Base-by-base conservation (phyloP, 2,797 vertebrate species). In the Halcyon chelicuti region DNA sequence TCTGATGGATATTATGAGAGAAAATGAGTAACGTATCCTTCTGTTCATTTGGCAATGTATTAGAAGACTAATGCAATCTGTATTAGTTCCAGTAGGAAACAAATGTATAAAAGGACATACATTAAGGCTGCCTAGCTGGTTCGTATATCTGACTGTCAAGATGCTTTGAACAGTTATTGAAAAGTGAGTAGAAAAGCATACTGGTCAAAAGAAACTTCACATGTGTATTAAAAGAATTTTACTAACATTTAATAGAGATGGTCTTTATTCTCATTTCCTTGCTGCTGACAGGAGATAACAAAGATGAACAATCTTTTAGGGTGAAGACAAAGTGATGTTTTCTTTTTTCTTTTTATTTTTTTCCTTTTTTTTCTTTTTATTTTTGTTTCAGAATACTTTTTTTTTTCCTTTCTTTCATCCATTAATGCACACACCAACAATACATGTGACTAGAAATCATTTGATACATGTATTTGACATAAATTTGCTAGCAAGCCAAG, bases 401-500 rank as follows among this genome's bases (percentile, higher is more conserved):
- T 72, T 80, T 79, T 61, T 8, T 16, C 44, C 10, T 68, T 84
- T 78, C 33, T 65, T 93, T 77, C 35, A 6, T 65, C 62, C 16
- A 28, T 72, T 86, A 52, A 75, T 0, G 44, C 49, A 73, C 4
- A 2, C 14, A 3, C 51, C 42, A 82, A 81, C 55, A 87, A 77
- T 61, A 46, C 60, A 73, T 93, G 63, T 93, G 68, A 88, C 82
- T 93, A 84, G 79, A 91, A 97, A 92, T 83, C 58, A 96, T 90
- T 86, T 88, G 82, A 86, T 92, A 92, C 78, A 75, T 65, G 49
- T 51, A 94, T 95, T 96, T 96, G 95, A 96, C 94, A 96, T 90
- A 97, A 90, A 94, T 94, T 95, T 96, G 92, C 91, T 90, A 92
- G 89, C 83, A 90, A 95, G 96, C 93, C 95, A 97, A 96, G 94